These are phyloP conservation scores for Peromyscus attwateri DNA, from an alignment of 2,797 vertebrate species.

Conservation along the genomic window DNA sequence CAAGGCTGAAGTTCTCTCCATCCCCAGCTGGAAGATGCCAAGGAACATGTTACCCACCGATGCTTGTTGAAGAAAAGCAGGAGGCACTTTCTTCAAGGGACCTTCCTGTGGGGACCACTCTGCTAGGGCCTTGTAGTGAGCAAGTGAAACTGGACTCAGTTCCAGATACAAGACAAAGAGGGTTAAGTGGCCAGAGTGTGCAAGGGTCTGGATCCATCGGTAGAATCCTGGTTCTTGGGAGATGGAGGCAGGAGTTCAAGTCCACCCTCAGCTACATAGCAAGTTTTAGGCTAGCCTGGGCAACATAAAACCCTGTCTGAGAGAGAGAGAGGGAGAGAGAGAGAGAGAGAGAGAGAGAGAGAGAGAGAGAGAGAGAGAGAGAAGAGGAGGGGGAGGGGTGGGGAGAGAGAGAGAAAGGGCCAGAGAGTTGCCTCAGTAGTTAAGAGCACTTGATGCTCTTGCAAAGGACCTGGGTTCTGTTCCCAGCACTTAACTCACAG, in stretches of 20 bases:
- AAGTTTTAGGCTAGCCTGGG: not conserved
- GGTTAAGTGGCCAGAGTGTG: not conserved
- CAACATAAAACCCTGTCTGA: not conserved
- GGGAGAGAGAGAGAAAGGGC: not conserved
- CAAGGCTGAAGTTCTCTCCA: not conserved
- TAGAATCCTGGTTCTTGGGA: not conserved
- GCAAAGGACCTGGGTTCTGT: not conserved
- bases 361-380: too few relatives aligned
- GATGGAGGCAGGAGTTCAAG: not conserved
- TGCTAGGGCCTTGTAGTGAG: rapidly evolving
- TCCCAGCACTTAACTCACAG: not conserved
- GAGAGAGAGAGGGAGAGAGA: too few relatives aligned
- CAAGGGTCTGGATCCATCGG: not conserved
- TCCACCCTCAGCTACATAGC: not conserved
- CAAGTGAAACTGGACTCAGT: not conserved
- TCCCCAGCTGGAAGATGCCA: not conserved
- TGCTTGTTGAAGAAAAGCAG: not conserved
- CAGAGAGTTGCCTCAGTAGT: too few relatives aligned
- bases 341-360: too few relatives aligned
- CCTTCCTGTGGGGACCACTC: not conserved
- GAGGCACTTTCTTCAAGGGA: not conserved
- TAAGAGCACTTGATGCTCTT: not conserved
- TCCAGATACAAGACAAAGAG: not conserved
- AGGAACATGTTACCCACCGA: not conserved
- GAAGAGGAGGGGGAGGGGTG: rapidly evolving